A percentile compares a stretch with the other conserved stretches of the same genome.
phyloP scores from a whole-genome alignment of 2,888 invertebrate genomes.

The Flexamia atlantica region DNA sequence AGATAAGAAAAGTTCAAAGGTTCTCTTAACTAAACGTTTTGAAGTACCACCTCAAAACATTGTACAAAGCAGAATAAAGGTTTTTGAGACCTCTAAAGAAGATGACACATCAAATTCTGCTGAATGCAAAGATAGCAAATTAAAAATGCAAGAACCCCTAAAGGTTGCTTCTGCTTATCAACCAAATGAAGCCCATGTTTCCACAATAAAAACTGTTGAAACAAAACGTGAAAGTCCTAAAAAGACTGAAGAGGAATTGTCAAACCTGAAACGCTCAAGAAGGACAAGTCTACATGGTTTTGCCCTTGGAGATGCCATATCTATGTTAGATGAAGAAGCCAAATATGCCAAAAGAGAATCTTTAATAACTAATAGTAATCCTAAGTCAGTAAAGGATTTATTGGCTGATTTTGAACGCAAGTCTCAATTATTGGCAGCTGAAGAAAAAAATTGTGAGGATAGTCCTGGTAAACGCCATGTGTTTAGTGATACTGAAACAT shows the following conservation, averaged over 20 bases:
- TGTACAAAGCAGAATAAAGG: slow-evolving; percentile 72
- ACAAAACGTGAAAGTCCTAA: slow-evolving; percentile 58
- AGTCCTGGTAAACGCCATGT: slow-evolving; percentile 72
- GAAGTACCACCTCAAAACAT: slow-evolving; percentile 71
- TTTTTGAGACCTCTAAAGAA: slow-evolving; percentile 67
- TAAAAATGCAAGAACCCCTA: slow-evolving; percentile 74
- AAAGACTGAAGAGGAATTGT: slow-evolving; percentile 56
- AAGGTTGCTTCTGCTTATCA: slow-evolving; percentile 73
- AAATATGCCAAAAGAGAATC: slow-evolving; percentile 62
- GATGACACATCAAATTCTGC: slow-evolving; percentile 66
- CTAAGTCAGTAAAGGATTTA: slow-evolving; percentile 75
- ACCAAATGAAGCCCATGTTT: slow-evolving; percentile 74
- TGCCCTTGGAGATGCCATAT: slow-evolving; percentile 70
- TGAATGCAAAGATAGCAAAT: slow-evolving; percentile 67
- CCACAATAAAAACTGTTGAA: slow-evolving; percentile 70
- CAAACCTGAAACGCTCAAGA: slow-evolving; percentile 61
- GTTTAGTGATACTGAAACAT: slow-evolving; percentile 76
- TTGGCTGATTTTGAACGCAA: slow-evolving; percentile 75
- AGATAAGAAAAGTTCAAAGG: slow-evolving; percentile 53
- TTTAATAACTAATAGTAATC: slow-evolving; percentile 63
- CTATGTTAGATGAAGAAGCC: slow-evolving; percentile 61
- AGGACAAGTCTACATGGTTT: slow-evolving; percentile 68
- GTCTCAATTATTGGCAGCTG: slow-evolving; percentile 73
- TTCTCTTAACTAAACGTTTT: slow-evolving; percentile 58
- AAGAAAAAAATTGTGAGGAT: slow-evolving; percentile 71